Base-by-base conservation (phyloP, 2,113 vertebrate species). In the Lucifuga dentata region DNA sequence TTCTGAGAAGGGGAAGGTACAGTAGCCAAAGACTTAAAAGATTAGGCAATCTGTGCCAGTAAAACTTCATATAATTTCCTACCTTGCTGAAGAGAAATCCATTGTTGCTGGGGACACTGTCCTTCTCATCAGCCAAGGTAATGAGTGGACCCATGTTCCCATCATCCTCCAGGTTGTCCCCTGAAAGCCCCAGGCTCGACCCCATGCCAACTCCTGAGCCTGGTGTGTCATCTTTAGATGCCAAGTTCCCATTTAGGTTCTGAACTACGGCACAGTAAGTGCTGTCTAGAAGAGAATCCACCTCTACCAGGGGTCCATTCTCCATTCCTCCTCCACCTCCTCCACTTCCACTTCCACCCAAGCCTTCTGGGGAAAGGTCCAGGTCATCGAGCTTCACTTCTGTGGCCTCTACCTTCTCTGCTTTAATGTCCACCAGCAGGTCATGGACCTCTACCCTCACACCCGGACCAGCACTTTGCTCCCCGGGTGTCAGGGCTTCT, bases 331-430 rank as follows among this genome's bases (percentile, higher is more conserved):
- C 95, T 21, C 95, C 95, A 19, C 94, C 73, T 20, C 76, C 83
- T 43, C 95, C 0, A 92, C 95, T 78, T 91, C 94, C 80, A 86
- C 95, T 93, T 32, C 95, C 96, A 43, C 95, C 93, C 20, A 98
- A 21, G 73, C 94, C 96, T 78, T 99, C 98, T 0, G 97, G 98
- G 50, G 97, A 98, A 64, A 99, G 88, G 89, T 99, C 98, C 92
- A 99, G 93, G 76, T 99, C 98, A 20, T 99, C 98, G 64, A 99
- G 90, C 81, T 99, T 99, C 46, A 99, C 98, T 86, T 99, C 98
- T 0, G 97, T 99, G 50, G 98, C 98, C 86, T 99, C 98, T 24
- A 99, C 98, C 73, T 99, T 99, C 80, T 99, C 98, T 19, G 98
- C 98, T 91, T 99, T 98, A 90, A 99, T 99, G 78, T 94, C 88